Conservation (phyloP, 2,113 vertebrate species). For the Australoheros scitulus region DNA sequence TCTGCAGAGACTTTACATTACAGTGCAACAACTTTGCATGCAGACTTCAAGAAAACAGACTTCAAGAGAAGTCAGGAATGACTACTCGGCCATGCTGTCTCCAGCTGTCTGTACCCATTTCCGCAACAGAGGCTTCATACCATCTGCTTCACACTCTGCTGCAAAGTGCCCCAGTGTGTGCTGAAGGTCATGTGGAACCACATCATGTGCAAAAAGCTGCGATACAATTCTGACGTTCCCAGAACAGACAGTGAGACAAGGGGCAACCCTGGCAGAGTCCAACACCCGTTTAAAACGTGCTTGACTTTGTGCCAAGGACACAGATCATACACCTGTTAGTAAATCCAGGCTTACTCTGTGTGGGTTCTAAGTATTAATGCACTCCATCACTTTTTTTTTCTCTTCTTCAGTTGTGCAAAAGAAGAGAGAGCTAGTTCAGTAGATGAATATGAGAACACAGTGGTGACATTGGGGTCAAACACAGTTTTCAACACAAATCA, state of each 20-base stretch:
- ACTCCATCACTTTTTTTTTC: not conserved
- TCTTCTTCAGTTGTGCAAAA: not conserved
- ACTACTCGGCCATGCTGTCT: not conserved
- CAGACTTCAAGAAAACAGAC: not conserved
- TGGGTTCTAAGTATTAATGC: not conserved
- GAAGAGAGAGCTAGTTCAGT: not conserved
- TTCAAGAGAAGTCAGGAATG: not conserved
- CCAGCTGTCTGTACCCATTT: not conserved
- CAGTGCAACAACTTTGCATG: not conserved
- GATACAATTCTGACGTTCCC: not conserved
- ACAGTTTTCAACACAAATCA: not conserved
- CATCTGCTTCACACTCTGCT: not conserved
- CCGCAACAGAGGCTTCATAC: not conserved
- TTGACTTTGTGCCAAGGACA: not conserved
- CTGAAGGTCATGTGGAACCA: not conserved
- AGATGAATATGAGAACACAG: not conserved
- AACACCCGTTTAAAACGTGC: not conserved
- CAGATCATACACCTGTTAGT: not conserved
- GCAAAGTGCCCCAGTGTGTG: not conserved
- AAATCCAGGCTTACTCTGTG: not conserved
- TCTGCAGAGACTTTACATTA: not conserved
- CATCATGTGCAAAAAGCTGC: not conserved
- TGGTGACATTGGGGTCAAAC: slow-evolving; percentile 10
- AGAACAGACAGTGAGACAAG: not conserved
- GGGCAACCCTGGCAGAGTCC: not conserved